Evolutionary conservation across 1,140 invertebrate species (phyloP), one percentile per base, ranked within the genome.

Genomic region (Dryas iulia): DNA sequence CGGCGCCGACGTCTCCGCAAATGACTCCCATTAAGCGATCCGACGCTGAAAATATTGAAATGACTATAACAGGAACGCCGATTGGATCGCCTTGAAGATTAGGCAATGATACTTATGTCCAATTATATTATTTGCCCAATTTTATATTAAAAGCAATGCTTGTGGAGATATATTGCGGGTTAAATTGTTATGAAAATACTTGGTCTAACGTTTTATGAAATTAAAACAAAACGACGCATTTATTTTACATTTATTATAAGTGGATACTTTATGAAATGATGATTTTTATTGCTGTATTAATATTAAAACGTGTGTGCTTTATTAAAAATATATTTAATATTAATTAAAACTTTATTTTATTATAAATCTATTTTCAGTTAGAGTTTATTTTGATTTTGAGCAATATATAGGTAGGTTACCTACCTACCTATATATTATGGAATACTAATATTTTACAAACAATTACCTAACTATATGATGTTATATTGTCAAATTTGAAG

Each of bases 1-100:
- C 87, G 14, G 75, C 72, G n/a, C 84, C 86, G 12, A 78, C 79
- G 5, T 85, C 87, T 0, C 72, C 81, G 1, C 71, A 81, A 24
- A 66, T 68, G n/a, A 84, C 86, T 0, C 87, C 87, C 0, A 59
- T 80, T 1, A 84, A 72, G 39, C 66, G 4, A 47, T 21, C 21
- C 67, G 21, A 59, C 39, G 72, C 10, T 60, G 81, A 81, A 33
- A 31, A 71, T 3, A 78, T 82, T 39, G 81, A 83, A 60, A 72
- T 81, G 72, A 74, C 73, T 1, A 65, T 18, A 25, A n/a, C 53
- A n/a, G 21, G 11, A 11, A 25, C 23, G 52, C 24, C 24, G n/a
- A 23, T 23, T 24, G 10, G 10, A 21, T 54, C 52, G 14, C 52
- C 52, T 3, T 54, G 25, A 62, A 53, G 26, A 53, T 14, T 11